Base-by-base conservation (phyloP, 2,888 invertebrate genomes). In the Neria commutata region DNA sequence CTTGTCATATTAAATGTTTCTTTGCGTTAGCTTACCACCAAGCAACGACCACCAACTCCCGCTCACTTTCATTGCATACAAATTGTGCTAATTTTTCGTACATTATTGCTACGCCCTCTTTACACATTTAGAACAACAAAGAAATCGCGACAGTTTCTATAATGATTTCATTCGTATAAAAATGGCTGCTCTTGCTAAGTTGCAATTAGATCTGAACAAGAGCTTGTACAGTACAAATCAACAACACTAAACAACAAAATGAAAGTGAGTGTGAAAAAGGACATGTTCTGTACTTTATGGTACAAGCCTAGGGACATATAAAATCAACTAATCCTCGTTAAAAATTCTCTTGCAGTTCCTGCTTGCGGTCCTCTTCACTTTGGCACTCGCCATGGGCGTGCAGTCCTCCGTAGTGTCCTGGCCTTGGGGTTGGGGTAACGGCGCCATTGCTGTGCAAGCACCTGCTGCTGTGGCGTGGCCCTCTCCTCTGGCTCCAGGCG, bases 211-310 rank as follows among this genome's bases (percentile, higher is more conserved):
- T 68, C 69, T 73, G 74, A 71, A 74, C 69, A 69, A 68, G 68
- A 71, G 73, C 71, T 76, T 73, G 73, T 66, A 29, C 55, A 21
- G 46, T 52, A 42, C 48, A 52, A 56, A 67, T 47, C 26, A 26
- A 62, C 45, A 49, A 42, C 56, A 62, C 53, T 52, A 11, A 55
- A 17, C n/a, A n/a, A n/a, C 71, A 76, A 62, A 56, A 76, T 76
- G 76, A 76, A 76, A 74, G 76, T 76, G 63, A 78, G 76, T 76
- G n/a, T n/a, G n/a, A n/a, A n/a, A n/a, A n/a, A n/a, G n/a, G n/a
- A n/a, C n/a, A n/a, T n/a, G n/a, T n/a, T n/a, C n/a, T n/a, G n/a
- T n/a, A n/a, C n/a, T n/a, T n/a, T n/a, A n/a, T n/a, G n/a, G n/a
- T n/a, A n/a, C n/a, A n/a, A n/a, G n/a, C n/a, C n/a, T n/a, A n/a